Percentiles rank a stretch among this genome's conserved stretches.
Evolutionary conservation across 2,113 vertebrate species (phyloP).

Genomic region (Microcebus murinus): DNA sequence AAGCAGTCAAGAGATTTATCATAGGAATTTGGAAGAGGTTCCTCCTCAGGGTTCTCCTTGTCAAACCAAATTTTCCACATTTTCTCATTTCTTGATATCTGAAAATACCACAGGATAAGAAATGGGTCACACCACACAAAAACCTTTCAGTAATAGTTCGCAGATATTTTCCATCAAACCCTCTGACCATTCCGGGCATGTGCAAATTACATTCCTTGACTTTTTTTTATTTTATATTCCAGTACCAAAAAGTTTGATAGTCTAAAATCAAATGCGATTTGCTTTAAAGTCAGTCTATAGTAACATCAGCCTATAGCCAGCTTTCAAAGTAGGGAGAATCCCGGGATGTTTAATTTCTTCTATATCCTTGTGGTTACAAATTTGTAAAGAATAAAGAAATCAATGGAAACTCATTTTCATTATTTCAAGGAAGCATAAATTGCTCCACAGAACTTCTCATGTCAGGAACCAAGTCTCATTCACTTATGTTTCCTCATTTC

Average conservation of each 20-base stretch:
- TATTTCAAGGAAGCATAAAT: conserved; percentile 44
- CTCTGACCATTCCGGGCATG: neutral
- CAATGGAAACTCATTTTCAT: conserved; percentile 45
- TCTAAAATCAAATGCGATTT: neutral
- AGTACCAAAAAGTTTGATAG: neutral
- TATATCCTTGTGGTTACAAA: neutral
- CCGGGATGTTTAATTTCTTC: neutral
- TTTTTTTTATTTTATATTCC: neutral
- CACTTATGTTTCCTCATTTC: neutral
- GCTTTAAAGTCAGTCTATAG: neutral
- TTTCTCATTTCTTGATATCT: conserved; percentile 94
- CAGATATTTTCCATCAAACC: neutral
- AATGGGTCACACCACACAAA: neutral
- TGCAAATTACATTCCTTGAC: neutral
- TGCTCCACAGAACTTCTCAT: conserved; percentile 1
- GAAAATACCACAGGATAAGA: conserved; percentile 63
- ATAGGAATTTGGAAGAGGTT: conserved; percentile 92
- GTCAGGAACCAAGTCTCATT: neutral
- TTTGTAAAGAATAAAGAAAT: conserved; percentile 30
- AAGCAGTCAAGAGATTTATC: conserved; percentile 94
- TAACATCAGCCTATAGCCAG: neutral
- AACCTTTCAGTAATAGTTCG: neutral
- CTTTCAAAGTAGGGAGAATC: neutral
- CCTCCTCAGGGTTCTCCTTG: conserved; percentile 96
- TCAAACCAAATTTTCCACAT: conserved; percentile 98